Evolutionary conservation across 2,113 vertebrate species (phyloP).

Genomic region (Ctenomys sociabilis): DNA sequence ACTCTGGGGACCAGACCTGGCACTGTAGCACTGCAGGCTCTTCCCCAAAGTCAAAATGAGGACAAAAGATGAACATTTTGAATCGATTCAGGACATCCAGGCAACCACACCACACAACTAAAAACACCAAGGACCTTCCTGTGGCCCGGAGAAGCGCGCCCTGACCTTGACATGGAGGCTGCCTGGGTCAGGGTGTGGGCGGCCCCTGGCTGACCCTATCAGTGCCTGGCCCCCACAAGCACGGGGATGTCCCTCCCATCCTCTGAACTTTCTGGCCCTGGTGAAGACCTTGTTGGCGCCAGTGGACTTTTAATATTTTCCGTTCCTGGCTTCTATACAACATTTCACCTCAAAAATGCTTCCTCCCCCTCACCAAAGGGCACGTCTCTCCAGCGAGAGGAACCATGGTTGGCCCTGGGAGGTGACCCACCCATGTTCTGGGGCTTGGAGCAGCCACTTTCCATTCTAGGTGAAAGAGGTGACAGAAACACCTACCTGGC

Average conservation of each 20-base stretch:
- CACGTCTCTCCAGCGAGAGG: conserved; percentile 49
- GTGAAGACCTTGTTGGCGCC: conserved; percentile 56
- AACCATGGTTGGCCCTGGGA: background rate
- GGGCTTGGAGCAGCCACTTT: conserved; percentile 7
- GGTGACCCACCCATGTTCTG: background rate
- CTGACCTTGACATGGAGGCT: conserved; percentile 11
- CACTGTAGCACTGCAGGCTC: background rate
- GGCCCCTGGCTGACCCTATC: background rate
- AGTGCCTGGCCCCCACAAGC: background rate
- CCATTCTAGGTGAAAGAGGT: background rate
- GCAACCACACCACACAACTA: background rate
- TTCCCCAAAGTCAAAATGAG: background rate
- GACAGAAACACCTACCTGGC: conserved; percentile 17
- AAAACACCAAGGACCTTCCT: background rate
- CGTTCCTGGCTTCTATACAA: conserved; percentile 51
- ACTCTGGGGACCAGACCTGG: background rate
- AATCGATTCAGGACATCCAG: background rate
- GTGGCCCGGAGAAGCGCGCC: background rate
- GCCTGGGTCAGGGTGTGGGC: background rate
- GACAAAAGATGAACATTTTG: background rate
- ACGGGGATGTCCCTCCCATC: conserved; percentile 31
- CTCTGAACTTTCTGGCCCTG: conserved; percentile 71
- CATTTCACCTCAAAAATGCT: conserved; percentile 79
- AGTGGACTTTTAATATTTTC: conserved; percentile 58
- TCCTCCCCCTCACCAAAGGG: conserved; percentile 63